Evolutionary conservation across 2,113 vertebrate species (phyloP), one percentile per base, ranked within the genome.

Genomic region (Elephantulus edwardii): DNA sequence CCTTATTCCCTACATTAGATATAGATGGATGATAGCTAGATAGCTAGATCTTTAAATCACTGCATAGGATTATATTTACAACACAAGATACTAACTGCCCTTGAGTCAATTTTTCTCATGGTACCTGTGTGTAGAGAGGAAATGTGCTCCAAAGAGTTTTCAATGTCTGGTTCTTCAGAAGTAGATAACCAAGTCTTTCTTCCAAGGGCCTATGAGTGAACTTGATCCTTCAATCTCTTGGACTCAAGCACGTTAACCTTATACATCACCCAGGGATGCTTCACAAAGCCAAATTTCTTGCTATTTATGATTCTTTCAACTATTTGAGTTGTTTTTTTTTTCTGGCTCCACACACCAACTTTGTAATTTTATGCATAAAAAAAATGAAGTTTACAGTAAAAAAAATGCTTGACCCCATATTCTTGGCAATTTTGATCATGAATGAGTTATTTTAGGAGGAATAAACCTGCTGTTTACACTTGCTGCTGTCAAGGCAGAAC

Each of bases 361-460:
- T 77, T 52, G 80, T 42, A 83, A 66, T 81, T 13, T 71, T 78
- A 46, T 17, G 40, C 30, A 20, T 38, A 80, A 20, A 0, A n/a
- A 14, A 48, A 30, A 46, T 81, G 28, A 89, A 86, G 68, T 77
- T 86, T 10, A 54, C 6, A 90, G 5, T 16, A 81, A 93, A 58
- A 24, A 40, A 33, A 52, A 20, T 13, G 78, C 42, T 38, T 68
- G 26, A 75, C 48, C 50, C 33, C 8, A 74, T 7, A 50, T 72
- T 46, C 40, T 58, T 72, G 38, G 42, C 42, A 74, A 78, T 70
- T 68, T 91, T 82, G n/a, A 70, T 92, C 16, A 76, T 87, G 72
- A 35, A 17, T 72, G 42, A 56, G 60, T 28, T 40, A 58, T 77
- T 8, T 60, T 85, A 62, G 90, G 79, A n/a, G 35, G 26, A 88